Base-by-base conservation (phyloP, 2,888 invertebrate species). In the Latheticus oryzae region DNA sequence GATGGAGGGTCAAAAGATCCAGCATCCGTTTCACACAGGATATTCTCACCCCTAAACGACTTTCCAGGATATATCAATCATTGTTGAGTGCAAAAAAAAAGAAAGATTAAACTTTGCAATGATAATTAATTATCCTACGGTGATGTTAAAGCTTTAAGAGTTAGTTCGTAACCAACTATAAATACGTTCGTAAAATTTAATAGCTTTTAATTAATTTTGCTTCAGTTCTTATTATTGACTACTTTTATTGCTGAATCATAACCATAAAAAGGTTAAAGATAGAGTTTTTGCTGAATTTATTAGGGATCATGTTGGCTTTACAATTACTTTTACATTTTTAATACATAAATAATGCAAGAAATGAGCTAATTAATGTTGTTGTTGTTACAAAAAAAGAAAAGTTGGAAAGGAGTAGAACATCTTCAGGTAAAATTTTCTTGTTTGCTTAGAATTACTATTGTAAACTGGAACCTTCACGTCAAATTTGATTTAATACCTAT, bases 1-100 rank as follows among this genome's bases (percentile, higher is more conserved):
- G 15, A 8, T 19, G 13, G 28, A 52, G 48, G 60, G 60, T 56
- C 61, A 54, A 45, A 61, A 63, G 62, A 52, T 60, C 52, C 57
- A 47, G 61, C 62, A 62, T 62, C 65, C 65, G 70, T 62, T 66
- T 56, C 61, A 67, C 70, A 71, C 72, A 70, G 71, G 70, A 73
- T 72, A 72, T 68, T 71, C 67, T 68, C 76, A 70, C 70, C 72
- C 67, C 64, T 45, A 54, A 58, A 59, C 60, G 51, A 62, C 58
- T 56, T 67, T 65, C 60, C 67, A 67, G 67, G 67, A 67, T 64
- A 64, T 62, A 65, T 62, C 63, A 53, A 51, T 65, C 67, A 63
- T 38, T 21, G 51, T 4, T 12, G 5, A 2, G 11, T 50, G 38
- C 50, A 50, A 37, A 50, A 50, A 50, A 45, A 26, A 8, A 17